Conservation (phyloP, 2,888 invertebrate species). For the Acronicta psi region DNA sequence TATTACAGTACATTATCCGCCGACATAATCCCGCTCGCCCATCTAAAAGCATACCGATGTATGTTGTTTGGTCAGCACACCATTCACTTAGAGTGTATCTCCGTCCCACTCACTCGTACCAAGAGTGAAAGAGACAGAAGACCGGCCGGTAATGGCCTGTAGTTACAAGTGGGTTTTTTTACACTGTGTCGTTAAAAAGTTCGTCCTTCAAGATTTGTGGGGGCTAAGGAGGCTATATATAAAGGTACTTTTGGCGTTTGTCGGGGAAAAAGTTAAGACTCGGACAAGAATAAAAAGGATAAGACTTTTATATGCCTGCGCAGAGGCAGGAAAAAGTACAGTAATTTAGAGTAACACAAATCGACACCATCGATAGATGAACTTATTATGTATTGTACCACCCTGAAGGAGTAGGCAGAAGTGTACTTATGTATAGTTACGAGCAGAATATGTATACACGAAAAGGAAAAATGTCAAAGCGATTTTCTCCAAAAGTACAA, state of each 20-base stretch:
- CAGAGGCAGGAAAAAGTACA: too few species aligned
- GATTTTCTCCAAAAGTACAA: too few species aligned
- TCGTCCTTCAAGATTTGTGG: slow-evolving; percentile 53
- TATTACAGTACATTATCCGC: slow-evolving; percentile 46
- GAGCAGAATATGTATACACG: too few species aligned
- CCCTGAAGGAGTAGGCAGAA: too few species aligned
- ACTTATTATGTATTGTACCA: too few species aligned
- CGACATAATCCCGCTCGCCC: slow-evolving; percentile 59
- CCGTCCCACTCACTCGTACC: slow-evolving; percentile 13
- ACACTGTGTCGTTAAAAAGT: slow-evolving; percentile 67
- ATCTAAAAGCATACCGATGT: slow-evolving; percentile 75
- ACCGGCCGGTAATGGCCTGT: slow-evolving; percentile 35
- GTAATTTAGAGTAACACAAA: too few species aligned
- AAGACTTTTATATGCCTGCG: too few species aligned
- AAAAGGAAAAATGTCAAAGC: too few species aligned
- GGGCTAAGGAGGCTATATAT: background rate
- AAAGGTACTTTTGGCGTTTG: background rate
- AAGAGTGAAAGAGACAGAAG: slow-evolving; percentile 15
- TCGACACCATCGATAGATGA: too few species aligned
- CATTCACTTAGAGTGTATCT: slow-evolving; percentile 54
- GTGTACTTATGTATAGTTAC: too few species aligned
- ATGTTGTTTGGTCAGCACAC: slow-evolving; percentile 67
- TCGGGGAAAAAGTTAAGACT: slow-evolving; percentile 3
- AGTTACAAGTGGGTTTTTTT: slow-evolving; percentile 52
- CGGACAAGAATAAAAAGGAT: background rate